phyloP scores from a whole-genome alignment of 2,113 vertebrate genomes.

The Rhipidura dahli region DNA sequence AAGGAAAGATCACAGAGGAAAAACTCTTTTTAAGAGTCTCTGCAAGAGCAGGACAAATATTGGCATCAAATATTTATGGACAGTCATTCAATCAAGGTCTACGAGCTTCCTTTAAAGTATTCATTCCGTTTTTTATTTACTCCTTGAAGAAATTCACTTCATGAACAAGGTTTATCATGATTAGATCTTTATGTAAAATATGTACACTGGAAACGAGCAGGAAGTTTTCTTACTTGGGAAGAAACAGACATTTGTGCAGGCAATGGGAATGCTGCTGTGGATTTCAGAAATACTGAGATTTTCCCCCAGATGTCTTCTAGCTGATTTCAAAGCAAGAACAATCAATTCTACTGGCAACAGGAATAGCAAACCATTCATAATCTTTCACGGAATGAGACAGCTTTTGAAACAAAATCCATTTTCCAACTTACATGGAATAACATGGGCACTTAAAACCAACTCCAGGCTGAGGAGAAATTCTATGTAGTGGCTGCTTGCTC shows the following conservation, averaged over 20 bases:
- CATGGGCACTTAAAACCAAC: not conserved
- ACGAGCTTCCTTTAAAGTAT: not conserved
- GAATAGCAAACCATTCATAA: not conserved
- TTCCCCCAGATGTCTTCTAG: not conserved
- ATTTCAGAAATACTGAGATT: not conserved
- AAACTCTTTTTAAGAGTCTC: not conserved
- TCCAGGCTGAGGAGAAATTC: not conserved
- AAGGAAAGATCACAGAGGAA: not conserved
- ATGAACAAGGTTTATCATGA: not conserved
- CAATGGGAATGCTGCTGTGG: not conserved
- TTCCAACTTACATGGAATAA: not conserved
- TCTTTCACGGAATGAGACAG: not conserved
- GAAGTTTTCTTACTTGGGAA: not conserved
- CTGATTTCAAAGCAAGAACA: conserved; percentile 1
- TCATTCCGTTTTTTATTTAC: conserved; percentile 10
- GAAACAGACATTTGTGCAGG: not conserved
- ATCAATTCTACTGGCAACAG: not conserved
- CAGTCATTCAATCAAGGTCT: conserved; percentile 44
- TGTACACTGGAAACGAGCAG: not conserved
- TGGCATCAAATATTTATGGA: conserved; percentile 56
- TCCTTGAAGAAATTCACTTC: not conserved
- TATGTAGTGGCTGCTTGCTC: not conserved
- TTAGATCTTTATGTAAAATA: not conserved
- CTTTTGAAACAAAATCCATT: not conserved
- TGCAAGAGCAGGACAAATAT: conserved; percentile 33